Evolutionary conservation across 37 sponge, comb jelly and placozoan species (phyloP), one percentile per base, ranked within the genome.

Genomic region (Cliona cf. orientalis): DNA sequence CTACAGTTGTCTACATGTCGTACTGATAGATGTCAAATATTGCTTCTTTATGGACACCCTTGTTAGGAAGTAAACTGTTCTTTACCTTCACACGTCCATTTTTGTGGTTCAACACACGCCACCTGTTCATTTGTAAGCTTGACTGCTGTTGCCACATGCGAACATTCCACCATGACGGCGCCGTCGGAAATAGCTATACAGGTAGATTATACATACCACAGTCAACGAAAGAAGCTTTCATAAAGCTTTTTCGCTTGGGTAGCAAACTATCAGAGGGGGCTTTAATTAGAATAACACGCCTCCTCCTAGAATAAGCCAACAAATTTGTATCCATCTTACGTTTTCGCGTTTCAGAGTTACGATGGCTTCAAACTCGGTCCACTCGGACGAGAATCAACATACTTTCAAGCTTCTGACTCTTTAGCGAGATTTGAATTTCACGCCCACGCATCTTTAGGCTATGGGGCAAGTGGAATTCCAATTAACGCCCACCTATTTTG

Each of bases 71-170:
- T 49, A 38, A 2, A 46, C 56, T 12, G 33, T 33, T n/a, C 42
- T 81, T 66, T 37, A 87, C 89, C 84, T 44, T 36, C 58, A 68
- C 89, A 89, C 11, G 71, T 9, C 84, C 83, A 89, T 17, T 69
- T 71, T 39, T 75, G 36, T 17, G 84, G 66, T 31, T 66, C 34
- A 32, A 72, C 60, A 22, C 26, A 33, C 7, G 22, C 25, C 33
- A 89, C 43, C 21, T 77, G 42, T 34, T 75, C 43, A 28, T 32
- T 37, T 19, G 75, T 60, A 25, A 89, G 63, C 23, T 42, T 17
- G 41, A 84, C 89, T 3, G 85, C 63, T 19, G 33, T 31, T 21
- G 29, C 33, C 41, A 89, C 73, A 41, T 89, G 89, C n/a, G 42
- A 25, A 34, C 89, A 89, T 33, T 89, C 89, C 62, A 89, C 70